A percentile compares a stretch with the other conserved stretches of the same genome.
Evolutionary conservation across 2,113 vertebrate genomes (phyloP).

Genomic region (Notothenia coriiceps): DNA sequence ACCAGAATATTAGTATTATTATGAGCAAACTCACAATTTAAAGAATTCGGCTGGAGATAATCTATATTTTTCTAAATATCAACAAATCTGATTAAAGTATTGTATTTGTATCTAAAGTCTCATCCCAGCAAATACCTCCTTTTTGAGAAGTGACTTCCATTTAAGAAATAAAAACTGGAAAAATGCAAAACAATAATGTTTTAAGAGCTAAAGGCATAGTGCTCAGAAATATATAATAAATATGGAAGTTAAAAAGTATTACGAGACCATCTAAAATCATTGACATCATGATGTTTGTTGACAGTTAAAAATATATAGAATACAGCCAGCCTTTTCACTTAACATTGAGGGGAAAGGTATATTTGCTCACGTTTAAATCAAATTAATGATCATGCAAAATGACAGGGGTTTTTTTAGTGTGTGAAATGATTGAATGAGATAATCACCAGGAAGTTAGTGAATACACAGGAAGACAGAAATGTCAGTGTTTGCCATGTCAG

Average conservation of each 20-base stretch:
- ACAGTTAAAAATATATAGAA: not conserved
- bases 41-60: not conserved
- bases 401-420: not conserved
- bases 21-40: not conserved
- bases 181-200: no score
- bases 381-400: not conserved
- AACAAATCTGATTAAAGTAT: not conserved
- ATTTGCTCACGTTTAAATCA: not conserved
- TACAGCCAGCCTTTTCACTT: not conserved
- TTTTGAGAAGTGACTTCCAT: no score
- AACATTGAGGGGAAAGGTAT: not conserved
- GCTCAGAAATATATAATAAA: no score
- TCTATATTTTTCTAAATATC: not conserved
- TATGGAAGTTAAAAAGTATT: no score
- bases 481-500: conserved; percentile 43
- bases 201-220: no score
- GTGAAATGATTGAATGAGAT: conserved; percentile 1
- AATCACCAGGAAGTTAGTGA: conserved; percentile 9
- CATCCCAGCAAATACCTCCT: no score
- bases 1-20: not conserved
- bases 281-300: not conserved
- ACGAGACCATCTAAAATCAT: no score
- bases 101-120: no score
- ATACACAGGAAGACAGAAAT: conserved; percentile 5
- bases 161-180: no score